Percentiles rank a stretch among this genome's conserved stretches.
Evolutionary conservation across 2,888 invertebrate genomes (phyloP).

Genomic region (Graphium colonna): DNA sequence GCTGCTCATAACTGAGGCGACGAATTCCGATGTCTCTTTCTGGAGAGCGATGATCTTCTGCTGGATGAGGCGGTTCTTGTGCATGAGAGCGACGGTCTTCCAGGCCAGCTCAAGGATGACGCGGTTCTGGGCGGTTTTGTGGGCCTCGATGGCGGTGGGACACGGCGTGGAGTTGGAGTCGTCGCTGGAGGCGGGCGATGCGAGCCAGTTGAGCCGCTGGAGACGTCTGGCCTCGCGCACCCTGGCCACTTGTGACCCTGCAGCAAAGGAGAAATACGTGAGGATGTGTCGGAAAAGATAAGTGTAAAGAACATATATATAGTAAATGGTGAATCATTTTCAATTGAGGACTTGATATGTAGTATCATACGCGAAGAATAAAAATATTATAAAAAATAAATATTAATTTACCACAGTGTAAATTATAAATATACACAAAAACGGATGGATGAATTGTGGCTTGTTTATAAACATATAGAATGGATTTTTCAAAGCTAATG

Average conservation of each 20-base stretch:
- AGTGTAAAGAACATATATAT: too few species aligned
- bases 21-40: slow-evolving; percentile 82
- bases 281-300: neutral
- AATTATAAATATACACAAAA: too few species aligned
- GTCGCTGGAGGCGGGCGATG: slow-evolving; percentile 40
- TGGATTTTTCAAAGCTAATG: too few species aligned
- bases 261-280: slow-evolving; percentile 35
- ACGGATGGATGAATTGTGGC: too few species aligned
- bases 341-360: too few species aligned
- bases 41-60: slow-evolving; percentile 80
- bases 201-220: slow-evolving; percentile 49
- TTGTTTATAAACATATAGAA: too few species aligned
- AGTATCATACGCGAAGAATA: too few species aligned
- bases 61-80: slow-evolving; percentile 81
- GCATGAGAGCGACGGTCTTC: slow-evolving; percentile 82
- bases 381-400: too few species aligned
- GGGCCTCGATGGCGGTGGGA: slow-evolving; percentile 33
- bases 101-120: slow-evolving; percentile 82
- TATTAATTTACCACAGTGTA: too few species aligned
- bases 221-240: slow-evolving; percentile 61
- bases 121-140: slow-evolving; percentile 58
- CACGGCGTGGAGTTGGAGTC: slow-evolving; percentile 33
- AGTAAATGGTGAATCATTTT: too few species aligned
- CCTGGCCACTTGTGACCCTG: slow-evolving; percentile 57
- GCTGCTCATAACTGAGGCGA: slow-evolving; percentile 80